Percentiles rank a stretch among this genome's conserved stretches.
phyloP scores from a whole-genome alignment of 2,113 vertebrate genomes.

The Nesogale talazaci region DNA sequence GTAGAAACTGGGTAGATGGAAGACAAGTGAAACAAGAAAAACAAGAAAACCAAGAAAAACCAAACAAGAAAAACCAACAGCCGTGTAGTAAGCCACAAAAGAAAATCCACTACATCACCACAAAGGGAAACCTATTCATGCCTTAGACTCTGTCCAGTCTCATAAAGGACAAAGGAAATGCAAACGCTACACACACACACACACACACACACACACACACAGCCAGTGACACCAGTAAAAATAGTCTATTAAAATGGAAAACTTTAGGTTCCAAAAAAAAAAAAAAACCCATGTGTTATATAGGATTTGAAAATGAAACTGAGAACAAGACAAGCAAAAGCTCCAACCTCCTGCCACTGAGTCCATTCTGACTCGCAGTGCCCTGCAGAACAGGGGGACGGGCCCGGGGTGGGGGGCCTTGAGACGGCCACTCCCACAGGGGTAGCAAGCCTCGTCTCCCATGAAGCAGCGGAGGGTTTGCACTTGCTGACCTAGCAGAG shows the following conservation, averaged over 20 bases:
- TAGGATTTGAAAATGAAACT: background rate
- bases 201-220: background rate
- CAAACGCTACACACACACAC: no score
- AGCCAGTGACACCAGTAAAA: background rate
- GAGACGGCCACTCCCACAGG: no score
- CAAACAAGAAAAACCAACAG: background rate
- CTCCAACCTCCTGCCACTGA: no score
- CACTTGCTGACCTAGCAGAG: no score
- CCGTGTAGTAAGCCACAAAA: background rate
- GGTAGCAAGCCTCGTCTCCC: no score
- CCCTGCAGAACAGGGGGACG: no score
- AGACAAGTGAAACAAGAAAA: background rate
- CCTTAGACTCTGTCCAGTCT: background rate
- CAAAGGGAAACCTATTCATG: background rate
- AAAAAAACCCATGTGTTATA: background rate
- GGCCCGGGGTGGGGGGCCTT: no score
- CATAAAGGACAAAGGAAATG: background rate
- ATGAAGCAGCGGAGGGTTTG: no score
- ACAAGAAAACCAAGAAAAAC: background rate
- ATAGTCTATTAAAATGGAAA: background rate
- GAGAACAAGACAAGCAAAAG: background rate
- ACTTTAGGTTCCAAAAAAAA: background rate
- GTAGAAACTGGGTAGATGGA: background rate
- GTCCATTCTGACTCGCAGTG: no score
- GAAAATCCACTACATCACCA: background rate